Conservation (phyloP, 2,797 vertebrate species). For the Gymnoscopelus microlampas region DNA sequence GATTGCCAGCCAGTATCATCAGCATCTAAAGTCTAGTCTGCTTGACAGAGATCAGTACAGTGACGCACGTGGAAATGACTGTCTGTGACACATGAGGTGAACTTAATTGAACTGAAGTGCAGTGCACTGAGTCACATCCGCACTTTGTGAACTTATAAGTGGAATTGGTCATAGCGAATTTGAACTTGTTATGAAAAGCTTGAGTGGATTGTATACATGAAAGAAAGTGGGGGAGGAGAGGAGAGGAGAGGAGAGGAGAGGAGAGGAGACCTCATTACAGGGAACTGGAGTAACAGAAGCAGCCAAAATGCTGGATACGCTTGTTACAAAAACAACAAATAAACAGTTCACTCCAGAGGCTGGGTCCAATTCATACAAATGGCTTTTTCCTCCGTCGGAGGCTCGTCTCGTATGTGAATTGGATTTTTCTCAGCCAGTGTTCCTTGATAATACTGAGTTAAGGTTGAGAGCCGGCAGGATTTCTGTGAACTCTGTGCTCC, state of each 20-base stretch:
- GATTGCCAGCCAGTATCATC: too few species aligned
- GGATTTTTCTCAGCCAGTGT: constrained; percentile 19
- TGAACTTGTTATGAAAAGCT: constrained; percentile 2
- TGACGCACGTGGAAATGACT: too few species aligned
- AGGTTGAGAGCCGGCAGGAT: constrained; percentile 5
- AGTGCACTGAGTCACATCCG: too few species aligned
- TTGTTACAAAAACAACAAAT: neutral
- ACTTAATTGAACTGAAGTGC: too few species aligned
- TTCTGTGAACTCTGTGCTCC: constrained; percentile 5
- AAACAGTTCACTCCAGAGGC: constrained; percentile 3
- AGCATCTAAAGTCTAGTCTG: too few species aligned
- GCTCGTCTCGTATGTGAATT: constrained; percentile 19
- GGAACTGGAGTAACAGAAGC: constrained; percentile 9
- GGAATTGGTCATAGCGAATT: too few species aligned
- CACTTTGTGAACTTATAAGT: too few species aligned
- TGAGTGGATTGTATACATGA: constrained; percentile 1
- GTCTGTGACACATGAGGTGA: too few species aligned
- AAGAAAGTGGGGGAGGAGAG: constrained; percentile 1
- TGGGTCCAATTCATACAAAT: constrained; percentile 4
- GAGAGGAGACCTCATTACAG: constrained; percentile 5
- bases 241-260: constrained; percentile 1
- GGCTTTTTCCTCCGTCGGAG: neutral
- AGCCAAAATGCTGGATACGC: constrained; percentile 9
- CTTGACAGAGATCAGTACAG: too few species aligned
- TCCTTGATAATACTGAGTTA: constrained; percentile 7